Base-by-base conservation (phyloP, 1,140 invertebrate species). In the Aphelenchoides fujianensis region DNA sequence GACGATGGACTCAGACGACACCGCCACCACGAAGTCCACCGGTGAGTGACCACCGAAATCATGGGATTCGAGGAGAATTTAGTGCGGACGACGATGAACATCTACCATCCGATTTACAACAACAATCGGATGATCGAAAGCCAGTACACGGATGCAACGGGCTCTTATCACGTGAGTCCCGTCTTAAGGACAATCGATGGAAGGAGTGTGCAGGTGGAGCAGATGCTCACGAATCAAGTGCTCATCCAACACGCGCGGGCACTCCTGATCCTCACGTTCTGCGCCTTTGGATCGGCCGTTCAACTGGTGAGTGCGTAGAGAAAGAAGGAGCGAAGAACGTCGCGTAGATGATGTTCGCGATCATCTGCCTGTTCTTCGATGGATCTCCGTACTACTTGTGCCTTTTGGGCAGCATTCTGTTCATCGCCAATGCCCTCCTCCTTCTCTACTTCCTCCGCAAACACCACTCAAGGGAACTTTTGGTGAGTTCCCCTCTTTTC, bases 321-420 rank as follows among this genome's bases (percentile, higher is more conserved):
- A 1, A 71, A 41, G 52, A 16, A 30, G 1, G 2, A 0, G 32
- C 1, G n/a, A 48, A 7, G 2, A n/a, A n/a, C n/a, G n/a, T n/a
- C 5, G 7, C 19, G 36, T 66, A 82, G 81, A 31, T 81, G 23
- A 77, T 83, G 27, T 83, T 82, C 41, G 62, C 74, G 41, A 70
- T 79, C 48, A 80, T 82, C 57, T 81, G 77, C 37, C 34, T 83
- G 9, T 82, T 82, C 61, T 82, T 80, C 66, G 80, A 83, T 68
- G 80, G 79, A 31, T 77, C 75, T 34, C 78, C 78, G 3, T 82
- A 76, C 54, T 80, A 68, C 28, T 48, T 76, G 34, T 63, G 78
- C 5, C 34, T 76, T 3, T 37, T 76, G 9, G 16, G 57, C 2
- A 69, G 67, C 27, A 61, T 76, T 35, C 35, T 83, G n/a, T 74